Evolutionary conservation across 2,888 invertebrate species (phyloP), one percentile per base, ranked within the genome.

Genomic region (Nebria brevicollis): DNA sequence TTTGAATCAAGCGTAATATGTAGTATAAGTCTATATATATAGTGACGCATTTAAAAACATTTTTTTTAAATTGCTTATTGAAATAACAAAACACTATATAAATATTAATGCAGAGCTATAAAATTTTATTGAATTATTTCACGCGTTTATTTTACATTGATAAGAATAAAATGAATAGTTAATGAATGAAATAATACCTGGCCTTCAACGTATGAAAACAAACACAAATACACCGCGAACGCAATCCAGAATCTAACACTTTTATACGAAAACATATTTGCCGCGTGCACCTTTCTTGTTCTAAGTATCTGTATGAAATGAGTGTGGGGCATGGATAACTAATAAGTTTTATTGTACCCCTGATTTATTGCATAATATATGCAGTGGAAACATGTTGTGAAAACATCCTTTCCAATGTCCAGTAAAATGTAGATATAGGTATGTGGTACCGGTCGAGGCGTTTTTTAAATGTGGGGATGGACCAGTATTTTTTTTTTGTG

Each of bases 361-460:
- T 80, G 75, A 75, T 70, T 80, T 80, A 80, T 80, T 80, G 75
- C 80, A 80, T 80, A 80, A 80, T 80, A 79, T 75, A 70, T 64
- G 75, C 65, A 72, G 66, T 34, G 66, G 73, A 72, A 77, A 66
- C 68, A 11, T 54, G 42, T 79, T 79, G 79, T 74, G 79, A 75
- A 79, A 80, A 75, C 74, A 72, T 75, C 75, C 80, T 75, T 80
- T 80, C 80, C 10, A 75, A 70, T 54, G 75, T 68, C 75, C 70
- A 75, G 70, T 75, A 80, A 70, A 20, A 64, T 20, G 75, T 25
- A 75, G 41, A 26, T 70, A 70, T 70, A 70, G n/a, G 70, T 26
- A 15, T 66, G 15, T 70, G 13, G 13, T 11, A 70, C 70, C 15
- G 25, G 70, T 70, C 70, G 7, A 4, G 70, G 34, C 34, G 13